A percentile compares a stretch with the other conserved stretches of the same genome.
These are phyloP conservation scores for Pollimyrus isidori DNA, from an alignment of 2,113 vertebrate species.

Conservation along the genomic window DNA sequence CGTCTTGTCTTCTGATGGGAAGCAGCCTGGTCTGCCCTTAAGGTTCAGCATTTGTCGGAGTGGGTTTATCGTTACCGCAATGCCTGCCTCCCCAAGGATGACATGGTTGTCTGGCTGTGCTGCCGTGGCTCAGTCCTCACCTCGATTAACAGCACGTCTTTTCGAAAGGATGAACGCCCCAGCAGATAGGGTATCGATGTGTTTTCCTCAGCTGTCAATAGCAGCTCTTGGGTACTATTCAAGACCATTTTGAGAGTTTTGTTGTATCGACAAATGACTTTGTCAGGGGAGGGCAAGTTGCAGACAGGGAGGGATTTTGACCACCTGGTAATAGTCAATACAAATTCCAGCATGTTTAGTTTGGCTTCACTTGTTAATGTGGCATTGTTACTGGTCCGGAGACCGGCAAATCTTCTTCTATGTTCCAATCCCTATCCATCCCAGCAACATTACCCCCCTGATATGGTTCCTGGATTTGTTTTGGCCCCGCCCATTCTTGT, in stretches of 20 bases:
- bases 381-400: neutral
- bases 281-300: neutral
- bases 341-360: neutral
- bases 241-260: neutral
- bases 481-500: neutral
- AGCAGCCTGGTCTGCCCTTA: neutral
- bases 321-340: neutral
- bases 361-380: neutral
- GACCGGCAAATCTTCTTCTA: neutral
- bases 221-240: neutral
- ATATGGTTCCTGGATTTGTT: neutral
- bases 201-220: neutral
- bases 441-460: neutral
- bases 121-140: neutral
- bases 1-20: neutral
- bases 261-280: constrained; percentile 3
- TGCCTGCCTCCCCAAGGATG: neutral
- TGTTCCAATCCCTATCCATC: neutral
- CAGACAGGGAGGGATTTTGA: neutral
- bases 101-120: neutral
- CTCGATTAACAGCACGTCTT: neutral
- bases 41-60: neutral
- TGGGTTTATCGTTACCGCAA: too few relatives aligned
- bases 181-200: neutral
- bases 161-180: neutral